phyloP scores from a whole-genome alignment of 2,113 vertebrate species.

The Scalopus aquaticus region DNA sequence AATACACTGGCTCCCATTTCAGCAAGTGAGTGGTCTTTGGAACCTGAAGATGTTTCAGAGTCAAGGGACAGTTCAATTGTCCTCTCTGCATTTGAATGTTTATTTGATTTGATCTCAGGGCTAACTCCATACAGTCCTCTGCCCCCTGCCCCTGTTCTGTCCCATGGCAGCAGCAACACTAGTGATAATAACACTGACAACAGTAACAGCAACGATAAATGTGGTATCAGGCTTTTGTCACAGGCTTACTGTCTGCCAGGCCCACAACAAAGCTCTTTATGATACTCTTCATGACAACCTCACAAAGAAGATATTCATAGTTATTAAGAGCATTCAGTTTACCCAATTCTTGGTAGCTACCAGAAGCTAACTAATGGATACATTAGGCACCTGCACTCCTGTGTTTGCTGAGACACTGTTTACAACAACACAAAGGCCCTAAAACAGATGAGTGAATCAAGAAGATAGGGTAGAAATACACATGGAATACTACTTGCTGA shows the following conservation, averaged over 20 bases:
- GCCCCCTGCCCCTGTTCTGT: neutral
- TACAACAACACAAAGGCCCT: too few relatives aligned
- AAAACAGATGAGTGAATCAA: too few relatives aligned
- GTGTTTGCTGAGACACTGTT: too few relatives aligned
- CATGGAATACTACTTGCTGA: too few relatives aligned
- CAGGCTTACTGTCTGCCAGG: neutral
- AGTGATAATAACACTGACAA: neutral
- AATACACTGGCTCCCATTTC: neutral
- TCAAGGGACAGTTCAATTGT: neutral
- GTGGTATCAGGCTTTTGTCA: neutral
- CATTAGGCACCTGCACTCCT: too few relatives aligned
- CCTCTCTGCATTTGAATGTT: neutral
- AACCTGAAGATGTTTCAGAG: neutral
- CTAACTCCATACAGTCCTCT: neutral
- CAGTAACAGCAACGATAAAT: neutral
- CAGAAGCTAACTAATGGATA: too few relatives aligned
- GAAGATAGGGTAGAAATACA: too few relatives aligned
- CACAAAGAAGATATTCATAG: neutral
- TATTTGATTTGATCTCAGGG: neutral
- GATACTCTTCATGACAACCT: neutral
- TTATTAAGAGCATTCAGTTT: neutral
- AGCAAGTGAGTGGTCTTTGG: neutral
- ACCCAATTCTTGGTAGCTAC: neutral
- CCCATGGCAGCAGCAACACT: neutral
- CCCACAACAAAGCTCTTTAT: neutral